phyloP scores from a whole-genome alignment of 2,113 vertebrate species.

The Pituophis catenifer region DNA sequence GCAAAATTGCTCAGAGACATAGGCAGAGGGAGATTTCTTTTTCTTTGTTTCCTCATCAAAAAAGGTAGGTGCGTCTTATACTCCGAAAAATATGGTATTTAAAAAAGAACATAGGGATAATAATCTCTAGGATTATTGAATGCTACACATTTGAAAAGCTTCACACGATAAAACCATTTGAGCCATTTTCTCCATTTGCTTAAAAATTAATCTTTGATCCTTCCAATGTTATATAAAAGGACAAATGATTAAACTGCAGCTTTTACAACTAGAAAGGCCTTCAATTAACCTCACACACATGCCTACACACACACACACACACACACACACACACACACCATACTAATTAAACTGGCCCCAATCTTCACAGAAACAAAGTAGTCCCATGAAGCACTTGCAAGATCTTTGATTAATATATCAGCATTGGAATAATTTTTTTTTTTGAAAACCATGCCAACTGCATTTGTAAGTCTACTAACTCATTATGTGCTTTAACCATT shows the following conservation, averaged over 20 bases:
- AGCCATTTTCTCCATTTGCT: not conserved
- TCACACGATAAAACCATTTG: constrained; percentile 5
- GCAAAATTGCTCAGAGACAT: too few relatives aligned
- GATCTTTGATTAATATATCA: constrained; percentile 10
- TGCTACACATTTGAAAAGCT: not conserved
- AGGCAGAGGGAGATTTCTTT: too few relatives aligned
- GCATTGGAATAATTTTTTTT: not conserved
- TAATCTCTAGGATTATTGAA: not conserved
- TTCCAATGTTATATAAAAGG: constrained; percentile 13
- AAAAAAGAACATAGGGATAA: not conserved
- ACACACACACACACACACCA: not conserved
- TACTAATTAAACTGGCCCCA: constrained; percentile 17
- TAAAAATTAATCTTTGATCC: constrained; percentile 4
- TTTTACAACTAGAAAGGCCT: constrained; percentile 15
- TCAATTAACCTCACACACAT: constrained; percentile 22
- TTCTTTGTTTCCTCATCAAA: too few relatives aligned
- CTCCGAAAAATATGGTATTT: not conserved
- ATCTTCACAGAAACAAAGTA: constrained; percentile 21
- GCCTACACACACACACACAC: not conserved
- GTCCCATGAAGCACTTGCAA: not conserved
- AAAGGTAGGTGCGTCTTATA: too few relatives aligned
- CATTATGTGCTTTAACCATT: not conserved
- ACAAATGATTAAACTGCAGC: constrained; percentile 15
- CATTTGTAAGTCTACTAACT: not conserved
- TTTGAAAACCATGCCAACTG: not conserved